These are phyloP conservation scores for Aptenodytes patagonicus DNA, from an alignment of 2,113 vertebrate species.

Conservation along the genomic window DNA sequence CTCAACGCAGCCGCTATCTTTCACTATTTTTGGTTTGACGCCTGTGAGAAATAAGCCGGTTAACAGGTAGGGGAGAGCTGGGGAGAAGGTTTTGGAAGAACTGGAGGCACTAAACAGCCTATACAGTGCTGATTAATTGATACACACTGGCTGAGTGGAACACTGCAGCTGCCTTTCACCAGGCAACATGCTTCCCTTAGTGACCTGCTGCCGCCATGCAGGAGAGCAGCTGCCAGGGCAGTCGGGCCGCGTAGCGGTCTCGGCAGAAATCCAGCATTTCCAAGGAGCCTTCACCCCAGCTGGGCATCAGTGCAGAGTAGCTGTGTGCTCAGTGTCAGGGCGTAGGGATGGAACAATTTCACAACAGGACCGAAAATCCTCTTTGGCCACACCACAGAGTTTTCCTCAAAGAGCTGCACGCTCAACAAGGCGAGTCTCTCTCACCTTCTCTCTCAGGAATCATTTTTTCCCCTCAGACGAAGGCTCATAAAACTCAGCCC, in stretches of 20 bases:
- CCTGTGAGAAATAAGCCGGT: background rate
- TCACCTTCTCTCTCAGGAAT: background rate
- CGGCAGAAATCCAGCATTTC: background rate
- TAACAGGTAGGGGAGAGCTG: background rate
- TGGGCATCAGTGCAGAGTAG: background rate
- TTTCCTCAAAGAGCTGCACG: background rate
- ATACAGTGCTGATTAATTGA: background rate
- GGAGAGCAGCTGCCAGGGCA: background rate
- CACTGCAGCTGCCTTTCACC: background rate
- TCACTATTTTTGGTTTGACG: background rate
- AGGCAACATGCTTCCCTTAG: background rate
- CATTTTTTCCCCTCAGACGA: background rate
- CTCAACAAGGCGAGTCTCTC: too few species aligned
- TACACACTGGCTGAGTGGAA: background rate
- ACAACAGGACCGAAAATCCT: background rate
- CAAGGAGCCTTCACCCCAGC: background rate
- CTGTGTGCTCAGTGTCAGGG: too few species aligned
- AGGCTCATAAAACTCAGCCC: background rate
- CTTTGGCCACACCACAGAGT: background rate
- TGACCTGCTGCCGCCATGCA: background rate
- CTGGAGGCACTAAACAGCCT: background rate
- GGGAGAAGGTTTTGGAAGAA: background rate
- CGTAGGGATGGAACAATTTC: background rate
- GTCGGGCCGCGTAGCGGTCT: rapidly evolving
- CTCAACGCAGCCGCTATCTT: background rate